These are phyloP conservation scores for Aldabrachelys gigantea DNA, from an alignment of 2,113 vertebrate genomes.

Conservation along the genomic window DNA sequence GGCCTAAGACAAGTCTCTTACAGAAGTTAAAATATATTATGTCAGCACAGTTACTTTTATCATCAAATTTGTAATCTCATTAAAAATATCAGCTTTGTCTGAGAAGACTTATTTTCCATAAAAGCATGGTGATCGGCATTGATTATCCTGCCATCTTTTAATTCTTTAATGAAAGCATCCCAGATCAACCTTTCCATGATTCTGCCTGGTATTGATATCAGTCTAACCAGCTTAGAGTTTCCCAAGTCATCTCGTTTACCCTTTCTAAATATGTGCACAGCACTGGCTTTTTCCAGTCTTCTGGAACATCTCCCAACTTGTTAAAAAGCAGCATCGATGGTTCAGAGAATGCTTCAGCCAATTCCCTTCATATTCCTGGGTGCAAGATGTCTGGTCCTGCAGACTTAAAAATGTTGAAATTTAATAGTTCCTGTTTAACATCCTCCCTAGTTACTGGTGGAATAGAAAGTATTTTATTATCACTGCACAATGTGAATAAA, in stretches of 20 bases:
- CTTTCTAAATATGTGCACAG: background rate
- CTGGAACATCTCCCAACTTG: background rate
- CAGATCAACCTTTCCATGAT: background rate
- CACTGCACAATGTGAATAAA: background rate
- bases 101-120: background rate
- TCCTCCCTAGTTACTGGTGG: background rate
- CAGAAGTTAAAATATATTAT: background rate
- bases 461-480: background rate
- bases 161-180: background rate
- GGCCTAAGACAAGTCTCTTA: background rate
- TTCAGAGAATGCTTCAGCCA: background rate
- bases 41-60: background rate
- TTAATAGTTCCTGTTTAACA: background rate
- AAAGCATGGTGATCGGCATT: background rate
- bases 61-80: background rate
- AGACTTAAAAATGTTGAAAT: background rate
- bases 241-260: background rate
- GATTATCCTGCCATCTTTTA: background rate
- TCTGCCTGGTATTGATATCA: background rate
- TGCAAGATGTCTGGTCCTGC: background rate
- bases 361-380: background rate
- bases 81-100: background rate
- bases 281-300: background rate
- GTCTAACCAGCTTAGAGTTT: background rate
- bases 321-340: background rate